These are phyloP conservation scores for Pelodiscus sinensis DNA, from an alignment of 2,113 vertebrate species.

Conservation along the genomic window DNA sequence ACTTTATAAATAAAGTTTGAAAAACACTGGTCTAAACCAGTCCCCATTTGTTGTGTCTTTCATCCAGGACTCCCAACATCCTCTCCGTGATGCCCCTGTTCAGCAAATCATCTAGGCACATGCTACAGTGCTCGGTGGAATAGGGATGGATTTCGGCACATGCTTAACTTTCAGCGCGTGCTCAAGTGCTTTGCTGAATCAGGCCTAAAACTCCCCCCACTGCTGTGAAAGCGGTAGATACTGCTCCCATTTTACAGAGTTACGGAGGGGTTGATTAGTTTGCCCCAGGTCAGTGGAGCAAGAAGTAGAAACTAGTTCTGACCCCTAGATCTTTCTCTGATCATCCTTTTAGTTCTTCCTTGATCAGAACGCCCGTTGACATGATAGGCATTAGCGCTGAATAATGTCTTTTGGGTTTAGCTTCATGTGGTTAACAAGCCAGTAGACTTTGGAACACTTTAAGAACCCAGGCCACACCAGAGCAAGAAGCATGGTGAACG, in stretches of 20 bases:
- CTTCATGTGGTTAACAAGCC: neutral
- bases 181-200: neutral
- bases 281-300: neutral
- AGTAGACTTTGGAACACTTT: neutral
- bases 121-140: no score
- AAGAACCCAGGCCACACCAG: neutral
- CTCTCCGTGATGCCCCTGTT: no score
- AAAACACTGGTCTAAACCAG: no score
- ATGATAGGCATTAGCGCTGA: neutral
- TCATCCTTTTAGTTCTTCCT: neutral
- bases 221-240: neutral
- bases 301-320: neutral
- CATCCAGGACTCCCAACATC: no score
- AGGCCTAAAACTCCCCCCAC: neutral
- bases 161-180: neutral
- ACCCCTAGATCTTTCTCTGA: neutral
- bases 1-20: no score
- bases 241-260: neutral
- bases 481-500: neutral
- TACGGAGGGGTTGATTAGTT: neutral
- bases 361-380: neutral
- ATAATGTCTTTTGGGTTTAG: neutral
- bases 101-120: neutral
- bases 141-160: neutral
- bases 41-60: neutral